Percentiles rank a stretch among this genome's conserved stretches.
These are phyloP conservation scores for Sclerurus mexicanus DNA, from an alignment of 2,113 vertebrate genomes.

Conservation along the genomic window DNA sequence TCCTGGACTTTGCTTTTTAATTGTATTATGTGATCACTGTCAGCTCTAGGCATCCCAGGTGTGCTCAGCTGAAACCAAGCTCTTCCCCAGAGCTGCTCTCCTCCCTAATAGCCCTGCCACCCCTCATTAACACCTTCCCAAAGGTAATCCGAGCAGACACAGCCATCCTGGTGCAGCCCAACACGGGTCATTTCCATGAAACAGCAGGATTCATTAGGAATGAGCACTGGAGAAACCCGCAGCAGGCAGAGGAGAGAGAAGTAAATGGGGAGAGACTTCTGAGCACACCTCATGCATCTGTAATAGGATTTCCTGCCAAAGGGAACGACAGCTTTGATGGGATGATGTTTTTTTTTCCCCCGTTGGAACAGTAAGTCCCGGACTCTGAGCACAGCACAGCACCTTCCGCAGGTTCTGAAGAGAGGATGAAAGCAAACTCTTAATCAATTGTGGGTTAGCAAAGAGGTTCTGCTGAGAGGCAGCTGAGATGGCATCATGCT, in stretches of 20 bases:
- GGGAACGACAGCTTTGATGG: not conserved
- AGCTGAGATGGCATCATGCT: not conserved
- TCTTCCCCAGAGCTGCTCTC: not conserved
- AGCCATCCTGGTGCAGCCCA: not conserved
- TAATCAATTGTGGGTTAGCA: not conserved
- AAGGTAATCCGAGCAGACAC: not conserved
- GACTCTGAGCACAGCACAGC: not conserved
- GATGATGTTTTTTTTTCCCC: not conserved
- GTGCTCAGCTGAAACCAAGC: not conserved
- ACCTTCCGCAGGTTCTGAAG: not conserved
- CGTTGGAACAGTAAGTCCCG: not conserved
- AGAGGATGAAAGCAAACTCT: not conserved
- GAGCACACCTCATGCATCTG: not conserved
- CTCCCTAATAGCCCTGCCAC: not conserved
- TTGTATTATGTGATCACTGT: not conserved
- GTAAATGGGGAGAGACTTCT: constrained; percentile 22
- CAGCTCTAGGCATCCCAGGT: not conserved
- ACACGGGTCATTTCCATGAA: not conserved
- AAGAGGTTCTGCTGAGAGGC: not conserved
- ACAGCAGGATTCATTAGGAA: constrained; percentile 2
- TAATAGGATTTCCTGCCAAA: not conserved
- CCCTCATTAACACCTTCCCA: not conserved
- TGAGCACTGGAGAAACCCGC: not conserved
- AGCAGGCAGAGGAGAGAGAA: not conserved
- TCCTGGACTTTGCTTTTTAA: not conserved